Conservation (phyloP, 2,888 invertebrate species). For the Meta bourneti region DNA sequence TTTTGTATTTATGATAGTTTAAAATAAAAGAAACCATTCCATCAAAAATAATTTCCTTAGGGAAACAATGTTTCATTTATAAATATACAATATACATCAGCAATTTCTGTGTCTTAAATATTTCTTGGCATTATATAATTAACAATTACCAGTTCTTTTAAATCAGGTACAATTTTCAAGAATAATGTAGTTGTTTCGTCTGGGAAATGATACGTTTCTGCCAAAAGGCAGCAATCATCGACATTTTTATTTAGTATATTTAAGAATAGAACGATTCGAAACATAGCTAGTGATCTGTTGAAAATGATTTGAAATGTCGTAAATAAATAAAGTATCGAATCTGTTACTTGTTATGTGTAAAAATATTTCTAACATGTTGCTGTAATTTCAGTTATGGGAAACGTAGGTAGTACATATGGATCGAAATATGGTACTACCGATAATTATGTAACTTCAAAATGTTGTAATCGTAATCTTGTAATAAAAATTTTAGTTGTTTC, state of each 20-base stretch:
- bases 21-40: no score
- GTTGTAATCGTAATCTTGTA: constrained; percentile 55
- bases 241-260: background rate
- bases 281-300: background rate
- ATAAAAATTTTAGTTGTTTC: constrained; percentile 59
- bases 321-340: background rate
- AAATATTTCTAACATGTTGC: background rate
- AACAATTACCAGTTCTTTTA: no score
- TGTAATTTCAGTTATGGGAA: background rate
- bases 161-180: no score
- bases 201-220: no score
- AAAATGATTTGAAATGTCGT: background rate
- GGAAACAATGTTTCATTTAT: no score
- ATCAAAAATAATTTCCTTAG: no score
- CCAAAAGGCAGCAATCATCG: no score
- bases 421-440: constrained; percentile 24
- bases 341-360: background rate
- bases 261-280: background rate
- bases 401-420: constrained; percentile 4
- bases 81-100: no score
- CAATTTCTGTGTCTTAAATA: no score
- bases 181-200: no score
- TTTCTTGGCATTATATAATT: no score
- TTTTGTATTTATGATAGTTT: no score
- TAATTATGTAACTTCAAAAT: constrained; percentile 38